Base-by-base conservation (phyloP, 2,888 invertebrate species). In the Noctua fimbriata region DNA sequence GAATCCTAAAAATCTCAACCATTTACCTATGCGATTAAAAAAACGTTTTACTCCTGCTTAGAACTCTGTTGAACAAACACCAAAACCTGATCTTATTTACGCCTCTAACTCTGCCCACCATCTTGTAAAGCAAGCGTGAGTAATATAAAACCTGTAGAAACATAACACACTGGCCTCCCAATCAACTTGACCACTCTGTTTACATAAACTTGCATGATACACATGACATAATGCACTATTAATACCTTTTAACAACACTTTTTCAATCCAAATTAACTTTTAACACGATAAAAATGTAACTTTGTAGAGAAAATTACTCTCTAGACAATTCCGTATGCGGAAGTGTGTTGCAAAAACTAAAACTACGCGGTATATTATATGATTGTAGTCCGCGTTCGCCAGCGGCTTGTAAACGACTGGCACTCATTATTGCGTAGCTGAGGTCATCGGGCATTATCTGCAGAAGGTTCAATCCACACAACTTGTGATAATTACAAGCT, bases 101-200 rank as follows among this genome's bases (percentile, higher is more conserved):
- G 14, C 16, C 21, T 18, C 55, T 41, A 70, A 4, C 52, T 6
- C 88, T 81, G 69, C 73, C 49, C 21, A 72, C 52, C 76, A 32
- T 52, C 52, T 32, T 18, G 16, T n/a, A n/a, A 24, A 69, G 41
- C 14, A 9, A 69, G 71, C 76, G 78, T 72, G 66, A 87, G 69
- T 69, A 67, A 78, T 41, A 78, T 14, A 76, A 88, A 81, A 81
- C 87, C 82, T 70, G 86, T 81, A 71, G 58, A 77, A 80, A 76
- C 69, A 81, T 58, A 85, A 84, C 73, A 67, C 69, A 65, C 71
- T 47, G 72, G 44, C 60, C 67, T 63, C 76, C 65, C 76, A 80
- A 85, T 72, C 71, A 80, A 85, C 74, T 77, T 79, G 78, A 77
- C 76, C 86, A 88, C 78, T 85, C 78, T 82, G 86, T 86, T 88